phyloP scores from a whole-genome alignment of 2,113 vertebrate species.

The Phyllostomus hastatus region DNA sequence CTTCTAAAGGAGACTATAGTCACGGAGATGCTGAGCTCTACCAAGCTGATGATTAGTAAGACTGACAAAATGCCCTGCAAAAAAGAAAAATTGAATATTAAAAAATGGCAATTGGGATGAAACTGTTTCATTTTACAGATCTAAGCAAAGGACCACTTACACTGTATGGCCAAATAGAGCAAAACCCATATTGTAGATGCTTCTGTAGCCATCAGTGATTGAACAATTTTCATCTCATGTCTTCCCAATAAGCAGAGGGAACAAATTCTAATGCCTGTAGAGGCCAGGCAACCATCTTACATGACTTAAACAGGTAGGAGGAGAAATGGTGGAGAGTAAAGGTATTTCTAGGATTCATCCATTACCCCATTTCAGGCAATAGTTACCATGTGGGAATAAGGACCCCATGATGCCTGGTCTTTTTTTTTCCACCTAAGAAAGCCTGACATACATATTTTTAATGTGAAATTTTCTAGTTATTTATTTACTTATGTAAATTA shows the following conservation, averaged over 20 bases:
- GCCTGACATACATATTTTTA: not conserved
- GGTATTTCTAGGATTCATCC: not conserved
- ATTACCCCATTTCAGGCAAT: not conserved
- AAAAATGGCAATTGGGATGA: not conserved
- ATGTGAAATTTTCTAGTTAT: not conserved
- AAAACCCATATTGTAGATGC: not conserved
- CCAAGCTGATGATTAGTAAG: slow-evolving; percentile 54
- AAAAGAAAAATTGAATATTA: not conserved
- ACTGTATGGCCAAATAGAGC: not conserved
- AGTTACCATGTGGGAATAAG: not conserved
- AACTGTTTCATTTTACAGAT: not conserved
- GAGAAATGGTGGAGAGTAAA: not conserved
- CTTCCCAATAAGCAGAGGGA: not conserved
- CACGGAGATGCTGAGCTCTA: slow-evolving; percentile 62
- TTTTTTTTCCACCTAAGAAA: not conserved
- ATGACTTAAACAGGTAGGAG: not conserved
- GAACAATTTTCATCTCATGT: not conserved
- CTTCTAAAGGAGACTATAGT: slow-evolving; percentile 33
- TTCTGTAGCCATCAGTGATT: not conserved
- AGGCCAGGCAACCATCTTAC: not conserved
- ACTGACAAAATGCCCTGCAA: slow-evolving; percentile 63
- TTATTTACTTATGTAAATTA: not conserved
- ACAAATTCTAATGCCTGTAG: not conserved
- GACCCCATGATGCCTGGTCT: not conserved
- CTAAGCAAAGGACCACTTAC: not conserved